Evolutionary conservation across 2,888 invertebrate genomes (phyloP), one percentile per base, ranked within the genome.

Genomic region (Brachynemurus nebulosus): DNA sequence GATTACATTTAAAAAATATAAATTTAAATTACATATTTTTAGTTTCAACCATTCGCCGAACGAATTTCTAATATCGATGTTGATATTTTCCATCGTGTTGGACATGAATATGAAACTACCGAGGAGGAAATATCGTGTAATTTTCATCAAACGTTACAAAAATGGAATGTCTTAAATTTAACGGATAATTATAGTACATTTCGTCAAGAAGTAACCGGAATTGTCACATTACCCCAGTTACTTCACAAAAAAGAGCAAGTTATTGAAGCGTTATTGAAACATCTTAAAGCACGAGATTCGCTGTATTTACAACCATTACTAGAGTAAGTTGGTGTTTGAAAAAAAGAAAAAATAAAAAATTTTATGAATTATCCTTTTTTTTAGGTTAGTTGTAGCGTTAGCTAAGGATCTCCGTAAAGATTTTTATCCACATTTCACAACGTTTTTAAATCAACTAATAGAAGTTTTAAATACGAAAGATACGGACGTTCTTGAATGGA

Each of bases 11-110:
- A 23, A 33, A 18, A 17, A 34, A 3, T 25, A 6, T 36, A 45
- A 35, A 37, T 17, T 18, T 9, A 25, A 9, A 39, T 39, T 33
- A 23, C 40, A 44, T 47, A 14, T 36, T 11, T 71, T 44, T 61
- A 90, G 89, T 90, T 88, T 60, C 75, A 85, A 62, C 80, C 86
- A 5, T 95, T 96, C 66, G 77, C 83, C 17, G 90, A 93, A 53
- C 76, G 91, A 43, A 80, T 96, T 33, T 76, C 80, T 53, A 77
- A 81, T 51, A 84, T 95, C 46, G 86, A 90, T 59, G 76, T 93
- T 57, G 82, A 91, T 64, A 84, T 92, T 2, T 77, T 90, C 30
- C 90, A 91, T 59, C 80, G 81, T 55, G 79, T 93, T 40, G 76
- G 77, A 20, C 86, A 88, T 62, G 75, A 73, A 51, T 79, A 89